Evolutionary conservation across 2,113 vertebrate species (phyloP), one percentile per base, ranked within the genome.

Genomic region (Natator depressus): DNA sequence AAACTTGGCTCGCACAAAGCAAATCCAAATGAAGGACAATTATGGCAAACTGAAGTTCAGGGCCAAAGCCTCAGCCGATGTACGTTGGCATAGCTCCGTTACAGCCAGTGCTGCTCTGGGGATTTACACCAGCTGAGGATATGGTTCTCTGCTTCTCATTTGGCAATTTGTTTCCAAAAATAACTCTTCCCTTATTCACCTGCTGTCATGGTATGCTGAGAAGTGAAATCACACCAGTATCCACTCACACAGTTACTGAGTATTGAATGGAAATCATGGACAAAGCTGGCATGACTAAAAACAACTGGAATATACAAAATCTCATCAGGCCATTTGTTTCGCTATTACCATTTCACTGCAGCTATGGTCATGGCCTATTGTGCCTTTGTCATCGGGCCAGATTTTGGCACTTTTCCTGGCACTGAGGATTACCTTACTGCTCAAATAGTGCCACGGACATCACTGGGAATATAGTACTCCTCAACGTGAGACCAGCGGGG

Each of bases 271-370:
- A 88, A 94, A 88, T 80, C 87, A 92, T 83, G 90, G 78, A 95
- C 96, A 89, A 96, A 96, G 89, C 22, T 91, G 87, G 92, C 95
- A 94, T 95, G 95, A 96, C 97, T 96, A 94, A 97, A 92, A 95
- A 96, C 94, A 97, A 93, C 94, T 96, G 96, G 94, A 53, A 82
- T 24, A 79, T 42, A 84, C 85, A 78, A 95, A 96, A 96, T 96
- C 96, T 95, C 82, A 86, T 57, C 29, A 93, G 50, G 83, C 91
- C 94, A 96, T 97, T 95, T 96, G 89, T 96, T 96, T 87, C 10
- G 59, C 91, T 83, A 92, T 93, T 95, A 93, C 87, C 90, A 85
- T 93, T 92, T 84, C 85, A 82, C 85, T 95, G 85, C 19, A 94
- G 85, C 93, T 0, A 0, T 86, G 80, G 79, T 95, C 95, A 94